Conservation (phyloP, 2,797 vertebrate genomes). For the Myiothlypis chrysogaster region DNA sequence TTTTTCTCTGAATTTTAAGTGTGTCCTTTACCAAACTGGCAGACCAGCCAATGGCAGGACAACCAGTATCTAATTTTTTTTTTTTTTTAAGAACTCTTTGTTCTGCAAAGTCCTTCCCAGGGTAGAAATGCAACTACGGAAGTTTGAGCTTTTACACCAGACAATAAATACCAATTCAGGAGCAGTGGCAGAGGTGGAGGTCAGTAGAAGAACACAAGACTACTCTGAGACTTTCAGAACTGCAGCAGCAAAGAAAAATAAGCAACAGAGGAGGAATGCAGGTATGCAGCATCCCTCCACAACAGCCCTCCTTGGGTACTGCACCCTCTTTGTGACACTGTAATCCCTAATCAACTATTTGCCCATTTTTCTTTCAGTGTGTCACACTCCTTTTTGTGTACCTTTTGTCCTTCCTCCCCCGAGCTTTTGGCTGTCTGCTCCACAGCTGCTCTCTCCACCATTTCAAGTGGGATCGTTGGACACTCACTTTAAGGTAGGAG, state of each 20-base stretch:
- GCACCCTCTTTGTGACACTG: not conserved
- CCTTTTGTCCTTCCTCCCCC: not conserved
- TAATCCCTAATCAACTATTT: not conserved
- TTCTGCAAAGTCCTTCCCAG: not conserved
- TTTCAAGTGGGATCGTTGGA: not conserved
- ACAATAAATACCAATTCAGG: not conserved
- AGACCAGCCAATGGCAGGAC: not conserved
- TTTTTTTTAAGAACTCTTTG: not conserved
- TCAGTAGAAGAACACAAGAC: not conserved
- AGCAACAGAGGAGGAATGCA: not conserved
- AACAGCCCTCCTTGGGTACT: rapidly evolving
- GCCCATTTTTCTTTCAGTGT: not conserved
- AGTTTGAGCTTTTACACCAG: not conserved
- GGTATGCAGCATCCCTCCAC: rapidly evolving
- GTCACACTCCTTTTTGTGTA: not conserved
- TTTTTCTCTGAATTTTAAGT: not conserved
- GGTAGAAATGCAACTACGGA: not conserved
- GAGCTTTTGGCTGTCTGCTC: not conserved
- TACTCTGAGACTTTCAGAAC: not conserved
- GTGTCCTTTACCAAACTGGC: not conserved
- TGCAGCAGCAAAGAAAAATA: not conserved
- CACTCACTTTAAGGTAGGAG: rapidly evolving
- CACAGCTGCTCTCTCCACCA: rapidly evolving
- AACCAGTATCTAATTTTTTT: not conserved
- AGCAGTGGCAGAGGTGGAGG: not conserved